phyloP scores from a whole-genome alignment of 2,113 vertebrate genomes.

The Pycnonotus jocosus region DNA sequence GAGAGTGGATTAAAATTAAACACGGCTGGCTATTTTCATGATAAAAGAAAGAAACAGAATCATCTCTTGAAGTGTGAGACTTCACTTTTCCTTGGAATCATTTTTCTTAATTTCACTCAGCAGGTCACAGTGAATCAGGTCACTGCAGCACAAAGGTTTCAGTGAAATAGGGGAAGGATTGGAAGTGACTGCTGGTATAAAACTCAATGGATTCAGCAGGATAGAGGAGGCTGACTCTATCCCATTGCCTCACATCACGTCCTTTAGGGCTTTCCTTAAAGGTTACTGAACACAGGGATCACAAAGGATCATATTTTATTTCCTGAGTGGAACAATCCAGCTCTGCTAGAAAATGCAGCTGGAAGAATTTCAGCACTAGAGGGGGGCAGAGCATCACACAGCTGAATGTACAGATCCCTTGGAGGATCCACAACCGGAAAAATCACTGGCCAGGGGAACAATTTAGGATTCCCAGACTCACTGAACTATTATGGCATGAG shows the following conservation, averaged over 20 bases:
- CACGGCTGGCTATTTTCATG: neutral
- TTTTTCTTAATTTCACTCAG: neutral
- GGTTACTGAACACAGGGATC: neutral
- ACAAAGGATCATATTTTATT: neutral
- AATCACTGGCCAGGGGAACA: neutral
- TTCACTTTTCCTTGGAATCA: neutral
- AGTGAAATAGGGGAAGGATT: neutral
- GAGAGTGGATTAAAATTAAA: neutral
- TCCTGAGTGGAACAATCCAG: neutral
- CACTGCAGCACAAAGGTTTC: neutral
- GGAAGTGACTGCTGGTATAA: neutral
- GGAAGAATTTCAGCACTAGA: neutral
- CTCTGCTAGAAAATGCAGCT: neutral
- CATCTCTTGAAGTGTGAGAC: neutral
- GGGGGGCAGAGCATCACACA: neutral
- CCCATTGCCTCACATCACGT: neutral
- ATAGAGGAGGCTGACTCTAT: neutral
- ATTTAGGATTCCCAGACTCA: neutral
- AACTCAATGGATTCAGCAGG: neutral
- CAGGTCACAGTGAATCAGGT: neutral
- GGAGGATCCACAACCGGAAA: accelerated
- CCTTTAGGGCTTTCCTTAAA: neutral
- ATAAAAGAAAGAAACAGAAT: neutral
- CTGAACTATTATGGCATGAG: neutral
- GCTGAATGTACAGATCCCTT: neutral